A percentile compares a stretch with the other conserved stretches of the same genome.
Conservation (phyloP, 2,113 vertebrate genomes). For the Ondatra zibethicus region DNA sequence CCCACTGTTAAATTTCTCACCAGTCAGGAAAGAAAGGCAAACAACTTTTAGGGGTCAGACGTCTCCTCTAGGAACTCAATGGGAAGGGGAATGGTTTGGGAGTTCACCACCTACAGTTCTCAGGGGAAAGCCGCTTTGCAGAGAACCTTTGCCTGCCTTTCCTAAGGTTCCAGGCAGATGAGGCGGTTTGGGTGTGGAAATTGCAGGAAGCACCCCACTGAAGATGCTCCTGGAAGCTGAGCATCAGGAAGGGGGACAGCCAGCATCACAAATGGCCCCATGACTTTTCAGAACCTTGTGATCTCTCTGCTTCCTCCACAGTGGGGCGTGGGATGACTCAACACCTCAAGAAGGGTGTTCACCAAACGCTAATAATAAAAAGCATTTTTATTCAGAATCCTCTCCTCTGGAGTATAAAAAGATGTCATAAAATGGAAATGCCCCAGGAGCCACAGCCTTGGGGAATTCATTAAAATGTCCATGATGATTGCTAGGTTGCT, state of each 20-base stretch:
- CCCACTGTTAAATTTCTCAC: slow-evolving; percentile 24
- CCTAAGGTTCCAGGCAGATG: slow-evolving; percentile 71
- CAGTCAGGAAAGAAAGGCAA: neutral
- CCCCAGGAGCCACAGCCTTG: slow-evolving; percentile 61
- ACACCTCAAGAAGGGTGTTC: slow-evolving; percentile 89
- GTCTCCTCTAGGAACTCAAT: too few species aligned
- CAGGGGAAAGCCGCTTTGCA: neutral
- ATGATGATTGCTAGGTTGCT: slow-evolving; percentile 28
- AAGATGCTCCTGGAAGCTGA: slow-evolving; percentile 75
- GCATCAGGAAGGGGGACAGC: slow-evolving; percentile 86
- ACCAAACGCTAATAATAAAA: slow-evolving; percentile 89
- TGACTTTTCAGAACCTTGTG: slow-evolving; percentile 87
- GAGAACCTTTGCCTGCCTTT: neutral
- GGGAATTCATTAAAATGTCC: slow-evolving; percentile 76
- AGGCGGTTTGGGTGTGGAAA: slow-evolving; percentile 75
- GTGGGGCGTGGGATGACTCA: slow-evolving; percentile 82
- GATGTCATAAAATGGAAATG: slow-evolving; percentile 87
- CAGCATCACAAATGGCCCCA: slow-evolving; percentile 85
- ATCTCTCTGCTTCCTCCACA: slow-evolving; percentile 85
- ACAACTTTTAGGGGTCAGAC: neutral
- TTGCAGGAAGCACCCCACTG: slow-evolving; percentile 75
- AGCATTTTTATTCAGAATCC: slow-evolving; percentile 87
- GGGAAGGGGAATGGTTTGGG: fast-evolving
- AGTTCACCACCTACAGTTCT: neutral
- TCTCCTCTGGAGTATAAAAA: slow-evolving; percentile 85